Percentiles rank a stretch among this genome's conserved stretches.
Conservation (phyloP, 2,888 invertebrate species). For the Caenorhabditis macrosperma region DNA sequence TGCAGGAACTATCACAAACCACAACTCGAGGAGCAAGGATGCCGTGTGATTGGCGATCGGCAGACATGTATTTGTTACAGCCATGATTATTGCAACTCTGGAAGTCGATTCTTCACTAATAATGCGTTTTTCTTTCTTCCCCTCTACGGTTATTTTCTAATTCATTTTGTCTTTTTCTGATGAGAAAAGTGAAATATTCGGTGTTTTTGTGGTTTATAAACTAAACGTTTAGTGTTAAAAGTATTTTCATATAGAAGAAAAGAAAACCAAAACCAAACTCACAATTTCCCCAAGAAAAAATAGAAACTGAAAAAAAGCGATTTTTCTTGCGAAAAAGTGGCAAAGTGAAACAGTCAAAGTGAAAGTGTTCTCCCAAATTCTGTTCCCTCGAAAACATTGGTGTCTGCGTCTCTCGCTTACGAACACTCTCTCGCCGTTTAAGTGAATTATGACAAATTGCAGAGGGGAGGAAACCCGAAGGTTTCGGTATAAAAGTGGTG, state of each 20-base stretch:
- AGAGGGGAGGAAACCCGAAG: constrained; percentile 19
- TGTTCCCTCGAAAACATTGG: neutral
- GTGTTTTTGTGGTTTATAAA: too few species aligned
- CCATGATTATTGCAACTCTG: constrained; percentile 53
- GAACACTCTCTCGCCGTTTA: neutral
- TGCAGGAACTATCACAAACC: constrained; percentile 36
- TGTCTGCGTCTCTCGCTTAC: neutral
- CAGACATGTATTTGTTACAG: constrained; percentile 62
- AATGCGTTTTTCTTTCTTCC: neutral
- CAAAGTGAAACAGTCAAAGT: constrained; percentile 20
- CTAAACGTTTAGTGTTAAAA: too few species aligned
- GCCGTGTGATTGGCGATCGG: constrained; percentile 55
- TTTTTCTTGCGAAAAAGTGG: too few species aligned
- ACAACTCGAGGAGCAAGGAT: constrained; percentile 59
- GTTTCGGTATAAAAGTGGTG: neutral
- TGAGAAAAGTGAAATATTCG: neutral
- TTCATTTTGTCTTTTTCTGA: constrained; percentile 9
- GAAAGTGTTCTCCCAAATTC: constrained; percentile 4
- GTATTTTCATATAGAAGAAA: too few species aligned
- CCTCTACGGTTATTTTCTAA: constrained; percentile 3
- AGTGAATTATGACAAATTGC: constrained; percentile 43
- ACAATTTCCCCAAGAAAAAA: too few species aligned
- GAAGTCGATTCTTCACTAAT: neutral
- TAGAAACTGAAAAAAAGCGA: neutral
- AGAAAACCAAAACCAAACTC: too few species aligned